A percentile compares a stretch with the other conserved stretches of the same genome.
These are phyloP conservation scores for Mustelus asterias DNA, from an alignment of 2,113 vertebrate genomes.

Conservation along the genomic window DNA sequence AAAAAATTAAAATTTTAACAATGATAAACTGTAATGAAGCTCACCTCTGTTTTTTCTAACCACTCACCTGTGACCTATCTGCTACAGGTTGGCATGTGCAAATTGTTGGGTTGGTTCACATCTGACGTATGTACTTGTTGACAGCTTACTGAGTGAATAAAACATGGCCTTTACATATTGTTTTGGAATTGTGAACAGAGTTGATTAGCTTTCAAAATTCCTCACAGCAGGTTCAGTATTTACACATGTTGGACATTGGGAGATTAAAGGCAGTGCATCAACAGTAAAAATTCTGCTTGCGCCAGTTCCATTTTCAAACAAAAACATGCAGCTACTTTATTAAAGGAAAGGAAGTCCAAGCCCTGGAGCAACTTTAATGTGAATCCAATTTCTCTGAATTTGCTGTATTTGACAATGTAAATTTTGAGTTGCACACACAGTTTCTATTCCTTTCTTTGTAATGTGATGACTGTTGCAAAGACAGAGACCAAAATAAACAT, in stretches of 20 bases:
- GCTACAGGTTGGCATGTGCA: not conserved
- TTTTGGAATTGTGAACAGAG: conserved; percentile 8
- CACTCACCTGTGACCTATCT: no score
- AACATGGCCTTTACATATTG: not conserved
- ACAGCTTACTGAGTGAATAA: no score
- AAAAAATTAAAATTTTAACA: not conserved
- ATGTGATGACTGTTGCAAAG: conserved; percentile 6
- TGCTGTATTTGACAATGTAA: not conserved
- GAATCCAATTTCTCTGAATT: conserved; percentile 5
- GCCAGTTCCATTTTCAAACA: not conserved
- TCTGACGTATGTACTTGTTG: not conserved
- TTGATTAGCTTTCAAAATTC: conserved; percentile 6
- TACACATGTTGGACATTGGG: not conserved
- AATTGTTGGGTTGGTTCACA: not conserved
- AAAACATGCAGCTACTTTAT: not conserved
- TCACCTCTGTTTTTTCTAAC: not conserved
- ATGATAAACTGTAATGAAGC: not conserved
- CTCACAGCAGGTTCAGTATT: not conserved
- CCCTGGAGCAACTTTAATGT: not conserved
- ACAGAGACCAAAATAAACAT: conserved; percentile 32
- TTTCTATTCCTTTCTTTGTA: conserved; percentile 22
- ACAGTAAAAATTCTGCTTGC: not conserved
- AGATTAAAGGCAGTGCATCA: not conserved
- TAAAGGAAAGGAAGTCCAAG: not conserved
- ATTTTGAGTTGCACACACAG: not conserved